A percentile compares a stretch with the other conserved stretches of the same genome.
Evolutionary conservation across 2,113 vertebrate genomes (phyloP).

Genomic region (Oreochromis aureus): DNA sequence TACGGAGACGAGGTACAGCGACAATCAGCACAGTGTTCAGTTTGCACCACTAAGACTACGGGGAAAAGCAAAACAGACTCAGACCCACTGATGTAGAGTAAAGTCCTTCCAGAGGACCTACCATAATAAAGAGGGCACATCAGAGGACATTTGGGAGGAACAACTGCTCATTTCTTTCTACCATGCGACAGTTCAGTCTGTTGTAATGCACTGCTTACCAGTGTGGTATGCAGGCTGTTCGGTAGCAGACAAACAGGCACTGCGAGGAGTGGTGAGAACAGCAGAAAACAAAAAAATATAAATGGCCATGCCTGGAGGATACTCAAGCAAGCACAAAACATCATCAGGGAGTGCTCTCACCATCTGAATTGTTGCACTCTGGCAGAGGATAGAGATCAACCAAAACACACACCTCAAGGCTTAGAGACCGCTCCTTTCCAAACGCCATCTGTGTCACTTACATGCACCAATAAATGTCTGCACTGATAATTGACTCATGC

Average conservation of each 20-base stretch:
- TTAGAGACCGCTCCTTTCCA: accelerated
- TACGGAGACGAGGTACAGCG: accelerated
- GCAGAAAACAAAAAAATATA: neutral
- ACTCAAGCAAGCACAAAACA: neutral
- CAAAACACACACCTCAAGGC: neutral
- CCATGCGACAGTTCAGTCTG: accelerated
- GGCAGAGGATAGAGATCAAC: neutral
- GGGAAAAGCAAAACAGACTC: neutral
- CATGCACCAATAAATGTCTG: neutral
- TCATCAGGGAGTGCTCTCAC: neutral
- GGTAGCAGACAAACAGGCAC: neutral
- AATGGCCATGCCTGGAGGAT: accelerated
- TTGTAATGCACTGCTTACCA: neutral
- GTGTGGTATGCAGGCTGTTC: neutral
- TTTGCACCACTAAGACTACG: neutral
- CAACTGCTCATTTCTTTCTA: neutral
- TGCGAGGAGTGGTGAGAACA: neutral
- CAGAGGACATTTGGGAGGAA: neutral
- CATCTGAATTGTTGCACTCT: neutral
- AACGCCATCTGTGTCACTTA: neutral
- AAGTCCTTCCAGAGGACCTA: neutral
- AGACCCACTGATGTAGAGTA: neutral
- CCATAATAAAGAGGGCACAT: neutral
- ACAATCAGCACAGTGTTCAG: accelerated
- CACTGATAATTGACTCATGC: neutral